phyloP scores from a whole-genome alignment of 2,888 invertebrate genomes.

The Hypselothyrea guttata region DNA sequence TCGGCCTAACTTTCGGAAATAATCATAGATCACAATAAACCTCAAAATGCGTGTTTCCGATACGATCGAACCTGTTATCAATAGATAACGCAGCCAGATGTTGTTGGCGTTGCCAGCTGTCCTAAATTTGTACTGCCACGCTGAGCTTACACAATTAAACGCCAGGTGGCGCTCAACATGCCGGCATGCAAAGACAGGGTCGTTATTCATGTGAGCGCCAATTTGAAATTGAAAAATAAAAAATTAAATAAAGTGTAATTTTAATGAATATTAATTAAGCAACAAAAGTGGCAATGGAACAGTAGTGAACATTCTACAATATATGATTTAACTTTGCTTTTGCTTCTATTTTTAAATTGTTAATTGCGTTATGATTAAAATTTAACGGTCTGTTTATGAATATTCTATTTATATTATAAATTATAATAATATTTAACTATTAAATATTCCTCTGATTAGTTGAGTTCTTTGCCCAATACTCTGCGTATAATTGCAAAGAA shows the following conservation, averaged over 20 bases:
- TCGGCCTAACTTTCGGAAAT: not conserved
- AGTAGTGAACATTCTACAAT: too few relatives aligned
- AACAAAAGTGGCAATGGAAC: too few relatives aligned
- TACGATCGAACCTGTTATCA: constrained; percentile 37
- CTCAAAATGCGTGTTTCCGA: constrained; percentile 17
- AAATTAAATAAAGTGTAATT: too few relatives aligned
- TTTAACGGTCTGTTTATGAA: too few relatives aligned
- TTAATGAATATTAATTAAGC: too few relatives aligned
- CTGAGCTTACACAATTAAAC: too few relatives aligned
- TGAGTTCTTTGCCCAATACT: constrained; percentile 5
- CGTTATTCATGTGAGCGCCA: not conserved
- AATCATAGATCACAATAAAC: constrained; percentile 10
- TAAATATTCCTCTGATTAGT: not conserved
- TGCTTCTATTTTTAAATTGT: not conserved
- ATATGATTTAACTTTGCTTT: not conserved
- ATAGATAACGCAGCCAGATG: constrained; percentile 38
- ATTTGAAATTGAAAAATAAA: not conserved
- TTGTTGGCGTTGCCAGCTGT: constrained; percentile 45
- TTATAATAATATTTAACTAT: not conserved
- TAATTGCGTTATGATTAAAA: too few relatives aligned
- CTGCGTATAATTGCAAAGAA: constrained; percentile 24
- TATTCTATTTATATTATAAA: too few relatives aligned
- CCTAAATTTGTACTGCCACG: not conserved
- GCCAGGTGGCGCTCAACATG: too few relatives aligned
- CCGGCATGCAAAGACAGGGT: constrained; percentile 17